These are phyloP conservation scores for Myodes glareolus DNA, from an alignment of 2,113 vertebrate species.

Conservation along the genomic window DNA sequence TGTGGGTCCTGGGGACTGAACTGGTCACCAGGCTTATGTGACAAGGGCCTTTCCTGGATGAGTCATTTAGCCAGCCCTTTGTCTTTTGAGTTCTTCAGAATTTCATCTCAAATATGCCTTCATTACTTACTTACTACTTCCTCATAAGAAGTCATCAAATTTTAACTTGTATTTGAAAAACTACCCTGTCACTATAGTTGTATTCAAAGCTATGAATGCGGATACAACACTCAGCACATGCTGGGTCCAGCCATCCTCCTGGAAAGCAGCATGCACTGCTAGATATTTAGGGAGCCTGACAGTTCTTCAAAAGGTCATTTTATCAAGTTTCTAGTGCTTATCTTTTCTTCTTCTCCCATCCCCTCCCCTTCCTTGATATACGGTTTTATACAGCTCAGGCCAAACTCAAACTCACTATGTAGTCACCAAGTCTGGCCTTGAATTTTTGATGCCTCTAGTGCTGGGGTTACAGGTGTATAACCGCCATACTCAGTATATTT, in stretches of 20 bases:
- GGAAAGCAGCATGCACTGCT: not conserved
- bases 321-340: not conserved
- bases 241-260: not conserved
- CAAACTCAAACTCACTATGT: not conserved
- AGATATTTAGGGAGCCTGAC: not conserved
- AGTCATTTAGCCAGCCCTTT: not conserved
- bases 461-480: not conserved
- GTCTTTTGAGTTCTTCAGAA: not conserved
- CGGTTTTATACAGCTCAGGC: not conserved
- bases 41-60: not conserved
- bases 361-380: not conserved
- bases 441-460: no score
- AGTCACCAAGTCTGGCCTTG: not conserved
- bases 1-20: not conserved
- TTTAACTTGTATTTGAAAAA: constrained; percentile 33
- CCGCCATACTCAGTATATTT: not conserved
- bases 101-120: not conserved
- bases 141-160: not conserved
- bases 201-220: not conserved
- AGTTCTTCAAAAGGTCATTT: not conserved
- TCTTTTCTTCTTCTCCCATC: not conserved
- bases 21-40: not conserved
- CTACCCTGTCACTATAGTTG: not conserved
- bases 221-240: not conserved
- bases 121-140: not conserved